Conservation (phyloP, 2,797 vertebrate genomes). For the Urosaurus nigricauda region DNA sequence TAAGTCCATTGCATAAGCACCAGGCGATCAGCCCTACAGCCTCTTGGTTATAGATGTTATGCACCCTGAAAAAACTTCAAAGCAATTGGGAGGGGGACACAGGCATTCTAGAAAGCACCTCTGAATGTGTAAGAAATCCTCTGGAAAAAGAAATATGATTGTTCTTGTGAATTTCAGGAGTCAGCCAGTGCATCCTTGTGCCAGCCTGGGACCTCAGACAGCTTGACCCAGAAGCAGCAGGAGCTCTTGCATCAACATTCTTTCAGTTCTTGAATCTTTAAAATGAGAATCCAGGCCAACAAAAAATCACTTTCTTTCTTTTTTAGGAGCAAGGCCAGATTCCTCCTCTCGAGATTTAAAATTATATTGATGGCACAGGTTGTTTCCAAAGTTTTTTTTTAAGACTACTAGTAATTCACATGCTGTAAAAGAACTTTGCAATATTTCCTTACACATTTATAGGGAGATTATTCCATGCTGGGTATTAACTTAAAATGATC, state of each 20-base stretch:
- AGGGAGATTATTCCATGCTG: not conserved
- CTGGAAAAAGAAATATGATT: constrained; percentile 31
- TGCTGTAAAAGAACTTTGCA: not conserved
- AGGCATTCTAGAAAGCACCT: constrained; percentile 3
- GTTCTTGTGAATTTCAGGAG: constrained; percentile 39
- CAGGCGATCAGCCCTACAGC: rapidly evolving
- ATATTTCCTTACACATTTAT: constrained; percentile 6
- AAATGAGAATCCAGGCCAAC: constrained; percentile 34
- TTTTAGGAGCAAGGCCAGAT: constrained; percentile 27
- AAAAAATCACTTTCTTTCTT: not conserved
- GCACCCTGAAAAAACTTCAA: rapidly evolving
- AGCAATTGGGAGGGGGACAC: not conserved
- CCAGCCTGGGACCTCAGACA: constrained; percentile 60
- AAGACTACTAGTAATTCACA: not conserved
- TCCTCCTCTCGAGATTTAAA: constrained; percentile 19
- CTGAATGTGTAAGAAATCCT: constrained; percentile 17
- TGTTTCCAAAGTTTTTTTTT: not conserved
- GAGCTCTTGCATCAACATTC: constrained; percentile 69
- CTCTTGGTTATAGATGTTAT: not conserved
- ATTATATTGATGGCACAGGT: constrained; percentile 22
- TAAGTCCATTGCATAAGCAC: constrained; percentile 43
- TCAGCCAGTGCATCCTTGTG: constrained; percentile 48
- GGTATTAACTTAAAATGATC: not conserved
- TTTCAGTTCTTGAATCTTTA: constrained; percentile 42
- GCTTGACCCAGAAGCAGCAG: constrained; percentile 50